Evolutionary conservation across 2,113 vertebrate genomes (phyloP).

Genomic region (Okapia johnstoni): DNA sequence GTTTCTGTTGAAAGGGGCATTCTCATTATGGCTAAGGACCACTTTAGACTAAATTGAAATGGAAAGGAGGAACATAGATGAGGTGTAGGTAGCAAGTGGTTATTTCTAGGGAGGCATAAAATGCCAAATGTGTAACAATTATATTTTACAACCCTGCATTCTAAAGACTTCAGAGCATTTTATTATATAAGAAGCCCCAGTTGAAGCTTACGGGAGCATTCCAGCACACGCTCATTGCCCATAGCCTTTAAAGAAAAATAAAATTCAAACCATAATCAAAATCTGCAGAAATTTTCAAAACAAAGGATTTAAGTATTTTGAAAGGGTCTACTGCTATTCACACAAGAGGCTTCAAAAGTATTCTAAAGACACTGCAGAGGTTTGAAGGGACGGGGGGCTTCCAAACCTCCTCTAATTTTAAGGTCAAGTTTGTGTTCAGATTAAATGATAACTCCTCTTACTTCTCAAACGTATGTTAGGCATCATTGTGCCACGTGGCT

Average conservation of each 20-base stretch:
- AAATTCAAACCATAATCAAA: background rate
- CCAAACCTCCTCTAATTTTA: background rate
- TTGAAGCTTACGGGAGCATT: background rate
- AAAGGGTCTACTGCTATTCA: background rate
- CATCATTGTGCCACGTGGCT: background rate
- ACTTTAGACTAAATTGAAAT: slow-evolving; percentile 81
- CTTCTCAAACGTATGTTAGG: background rate
- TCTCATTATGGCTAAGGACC: slow-evolving; percentile 80
- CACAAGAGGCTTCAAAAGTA: background rate
- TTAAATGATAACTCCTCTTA: background rate
- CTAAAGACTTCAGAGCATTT: slow-evolving; percentile 74
- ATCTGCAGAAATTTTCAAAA: background rate
- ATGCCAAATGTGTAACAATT: slow-evolving; percentile 79
- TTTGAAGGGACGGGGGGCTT: background rate
- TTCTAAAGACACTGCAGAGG: background rate
- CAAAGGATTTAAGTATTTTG: background rate
- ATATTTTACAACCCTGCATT: slow-evolving; percentile 76
- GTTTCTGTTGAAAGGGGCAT: slow-evolving; percentile 81
- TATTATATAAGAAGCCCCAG: slow-evolving; percentile 62
- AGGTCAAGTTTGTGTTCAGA: background rate
- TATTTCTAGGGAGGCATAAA: slow-evolving; percentile 81
- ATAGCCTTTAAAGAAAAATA: background rate
- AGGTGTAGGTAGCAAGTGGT: slow-evolving; percentile 76
- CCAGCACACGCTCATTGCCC: background rate
- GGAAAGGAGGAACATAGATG: slow-evolving; percentile 73